Conservation (phyloP, 2,888 invertebrate species). For the Ryuthela nishihirai region DNA sequence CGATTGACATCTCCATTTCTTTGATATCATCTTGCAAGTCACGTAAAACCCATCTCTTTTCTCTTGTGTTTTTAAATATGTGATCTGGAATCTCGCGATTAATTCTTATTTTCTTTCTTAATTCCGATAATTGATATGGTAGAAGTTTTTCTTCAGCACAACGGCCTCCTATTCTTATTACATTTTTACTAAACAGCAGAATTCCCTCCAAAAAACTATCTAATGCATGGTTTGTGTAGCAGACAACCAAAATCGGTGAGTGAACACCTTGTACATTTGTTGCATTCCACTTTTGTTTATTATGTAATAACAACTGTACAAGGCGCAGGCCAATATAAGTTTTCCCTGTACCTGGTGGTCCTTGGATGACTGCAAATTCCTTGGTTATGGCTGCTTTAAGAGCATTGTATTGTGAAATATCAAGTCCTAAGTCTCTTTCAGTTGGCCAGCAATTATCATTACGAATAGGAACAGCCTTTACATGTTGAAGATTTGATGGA, state of each 20-base stretch:
- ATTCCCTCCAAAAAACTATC: conserved; percentile 78
- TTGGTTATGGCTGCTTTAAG: conserved; percentile 64
- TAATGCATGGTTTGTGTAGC: conserved; percentile 80
- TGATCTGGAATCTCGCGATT: conserved; percentile 5
- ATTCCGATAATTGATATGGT: conserved; percentile 11
- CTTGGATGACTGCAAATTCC: conserved; percentile 59
- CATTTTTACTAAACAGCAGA: conserved; percentile 57
- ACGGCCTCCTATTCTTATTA: conserved; percentile 68
- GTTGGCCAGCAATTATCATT: conserved; percentile 54
- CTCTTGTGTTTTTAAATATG: conserved; percentile 4
- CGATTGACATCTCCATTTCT: neutral
- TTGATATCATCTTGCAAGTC: conserved; percentile 2
- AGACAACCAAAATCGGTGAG: conserved; percentile 69
- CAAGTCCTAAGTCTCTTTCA: conserved; percentile 56
- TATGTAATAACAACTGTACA: conserved; percentile 63
- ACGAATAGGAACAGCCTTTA: conserved; percentile 11
- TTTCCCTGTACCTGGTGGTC: conserved; percentile 85
- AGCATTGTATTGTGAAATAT: conserved; percentile 65
- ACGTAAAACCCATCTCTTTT: conserved; percentile 1
- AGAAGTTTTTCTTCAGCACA: conserved; percentile 60
- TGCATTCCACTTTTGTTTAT: conserved; percentile 52
- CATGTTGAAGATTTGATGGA: neutral
- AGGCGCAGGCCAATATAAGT: conserved; percentile 75
- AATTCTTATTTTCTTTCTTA: neutral
- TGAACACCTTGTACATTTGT: conserved; percentile 12